Evolutionary conservation across 2,888 invertebrate species (phyloP).

Genomic region (Sphaerolaimus hirsutus): DNA sequence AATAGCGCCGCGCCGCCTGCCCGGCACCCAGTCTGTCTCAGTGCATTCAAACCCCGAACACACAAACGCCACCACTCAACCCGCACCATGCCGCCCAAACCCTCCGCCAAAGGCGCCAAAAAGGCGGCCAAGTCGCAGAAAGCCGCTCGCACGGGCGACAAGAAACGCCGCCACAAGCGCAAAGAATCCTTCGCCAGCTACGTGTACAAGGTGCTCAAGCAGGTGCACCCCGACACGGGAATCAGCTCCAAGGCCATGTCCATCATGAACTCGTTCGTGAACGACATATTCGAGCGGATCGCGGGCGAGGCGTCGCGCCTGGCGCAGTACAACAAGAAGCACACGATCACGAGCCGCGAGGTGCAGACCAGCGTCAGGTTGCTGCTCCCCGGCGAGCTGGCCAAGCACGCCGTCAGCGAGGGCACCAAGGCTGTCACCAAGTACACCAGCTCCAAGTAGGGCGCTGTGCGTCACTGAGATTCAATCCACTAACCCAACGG

Average conservation of each 20-base stretch:
- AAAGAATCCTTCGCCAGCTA: slow-evolving; percentile 35
- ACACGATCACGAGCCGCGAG: slow-evolving; percentile 43
- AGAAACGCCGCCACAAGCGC: slow-evolving; percentile 19
- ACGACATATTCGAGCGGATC: slow-evolving; percentile 47
- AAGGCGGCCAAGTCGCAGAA: slow-evolving; percentile 18
- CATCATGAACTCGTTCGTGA: slow-evolving; percentile 51
- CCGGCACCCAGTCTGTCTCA: too few relatives aligned
- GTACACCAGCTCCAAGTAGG: too few relatives aligned
- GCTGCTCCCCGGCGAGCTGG: too few relatives aligned
- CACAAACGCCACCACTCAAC: too few relatives aligned
- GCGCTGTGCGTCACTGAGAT: too few relatives aligned
- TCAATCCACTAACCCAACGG: too few relatives aligned
- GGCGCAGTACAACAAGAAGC: slow-evolving; percentile 40
- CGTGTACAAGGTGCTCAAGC: slow-evolving; percentile 40
- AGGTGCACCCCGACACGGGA: slow-evolving; percentile 39
- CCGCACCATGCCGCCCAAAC: slow-evolving; percentile 20
- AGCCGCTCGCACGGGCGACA: slow-evolving; percentile 11
- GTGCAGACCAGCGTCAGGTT: too few relatives aligned
- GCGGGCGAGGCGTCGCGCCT: slow-evolving; percentile 35
- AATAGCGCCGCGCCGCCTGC: too few relatives aligned
- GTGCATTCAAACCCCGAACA: too few relatives aligned
- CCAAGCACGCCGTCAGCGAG: too few relatives aligned
- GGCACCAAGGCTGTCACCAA: too few relatives aligned
- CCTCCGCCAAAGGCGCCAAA: slow-evolving; percentile 19
- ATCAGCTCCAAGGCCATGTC: slow-evolving; percentile 45